These are phyloP conservation scores for Kuschelorhynchus macadamiae DNA, from an alignment of 2,888 invertebrate genomes.

Conservation along the genomic window DNA sequence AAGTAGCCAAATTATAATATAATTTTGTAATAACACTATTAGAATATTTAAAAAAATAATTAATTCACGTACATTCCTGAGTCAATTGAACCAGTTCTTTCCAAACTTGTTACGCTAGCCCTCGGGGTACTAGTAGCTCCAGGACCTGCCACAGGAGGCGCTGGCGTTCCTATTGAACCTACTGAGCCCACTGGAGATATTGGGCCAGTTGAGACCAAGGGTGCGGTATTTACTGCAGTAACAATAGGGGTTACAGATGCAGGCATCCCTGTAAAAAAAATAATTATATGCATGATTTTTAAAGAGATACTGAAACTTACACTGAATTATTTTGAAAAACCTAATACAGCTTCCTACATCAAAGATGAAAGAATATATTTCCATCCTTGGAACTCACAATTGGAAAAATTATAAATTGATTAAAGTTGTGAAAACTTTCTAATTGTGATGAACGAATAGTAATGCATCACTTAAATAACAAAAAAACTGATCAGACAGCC, in stretches of 20 bases:
- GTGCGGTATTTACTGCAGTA: conserved; percentile 15
- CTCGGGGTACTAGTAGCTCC: conserved; percentile 66
- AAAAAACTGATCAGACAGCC: too few relatives aligned
- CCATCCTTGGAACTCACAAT: too few relatives aligned
- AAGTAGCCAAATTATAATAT: background rate
- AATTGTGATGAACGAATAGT: too few relatives aligned
- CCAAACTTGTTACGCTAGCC: conserved; percentile 66
- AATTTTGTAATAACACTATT: too few relatives aligned
- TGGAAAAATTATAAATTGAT: too few relatives aligned
- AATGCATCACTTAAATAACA: too few relatives aligned
- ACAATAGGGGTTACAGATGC: conserved; percentile 17
- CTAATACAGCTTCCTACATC: too few relatives aligned
- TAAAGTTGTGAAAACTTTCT: too few relatives aligned
- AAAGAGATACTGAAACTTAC: too few relatives aligned
- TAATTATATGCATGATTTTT: too few relatives aligned
- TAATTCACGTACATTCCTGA: conserved; percentile 64
- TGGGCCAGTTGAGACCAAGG: conserved; percentile 36
- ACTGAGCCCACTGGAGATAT: conserved; percentile 50
- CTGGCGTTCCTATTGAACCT: conserved; percentile 35
- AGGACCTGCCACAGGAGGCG: conserved; percentile 53
- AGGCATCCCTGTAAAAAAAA: background rate
- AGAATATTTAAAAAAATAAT: background rate
- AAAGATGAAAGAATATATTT: too few relatives aligned
- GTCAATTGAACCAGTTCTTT: conserved; percentile 68
- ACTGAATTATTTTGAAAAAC: too few relatives aligned